Conservation (phyloP, 2,888 invertebrate genomes). For the Andrena chrysosceles region DNA sequence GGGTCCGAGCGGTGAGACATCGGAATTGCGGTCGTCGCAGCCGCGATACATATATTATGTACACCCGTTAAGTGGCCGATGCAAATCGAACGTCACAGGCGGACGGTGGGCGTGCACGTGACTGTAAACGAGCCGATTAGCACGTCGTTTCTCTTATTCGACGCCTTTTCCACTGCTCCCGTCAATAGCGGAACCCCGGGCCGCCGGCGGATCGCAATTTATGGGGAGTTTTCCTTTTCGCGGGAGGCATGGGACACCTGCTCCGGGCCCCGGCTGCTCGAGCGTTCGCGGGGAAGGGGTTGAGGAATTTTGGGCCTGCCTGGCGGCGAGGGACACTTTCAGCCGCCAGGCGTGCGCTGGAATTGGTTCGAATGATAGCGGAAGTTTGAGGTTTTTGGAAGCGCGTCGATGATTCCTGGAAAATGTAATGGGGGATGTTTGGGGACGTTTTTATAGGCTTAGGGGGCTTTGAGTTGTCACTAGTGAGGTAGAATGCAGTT, state of each 20-base stretch:
- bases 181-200: slow-evolving; percentile 53
- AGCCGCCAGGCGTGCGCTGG: neutral
- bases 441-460: too few species aligned
- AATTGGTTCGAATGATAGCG: too few species aligned
- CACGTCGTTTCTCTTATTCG: slow-evolving; percentile 74
- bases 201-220: slow-evolving; percentile 51
- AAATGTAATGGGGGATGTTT: too few species aligned
- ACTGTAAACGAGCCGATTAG: slow-evolving; percentile 74
- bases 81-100: slow-evolving; percentile 75
- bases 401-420: too few species aligned
- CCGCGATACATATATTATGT: slow-evolving; percentile 69
- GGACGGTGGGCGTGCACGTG: slow-evolving; percentile 73
- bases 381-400: too few species aligned
- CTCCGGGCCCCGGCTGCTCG: neutral
- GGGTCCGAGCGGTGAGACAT: slow-evolving; percentile 56
- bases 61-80: slow-evolving; percentile 77
- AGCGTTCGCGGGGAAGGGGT: neutral
- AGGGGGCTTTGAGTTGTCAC: too few species aligned
- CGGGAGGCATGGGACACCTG: neutral
- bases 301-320: neutral
- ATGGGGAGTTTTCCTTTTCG: slow-evolving; percentile 53
- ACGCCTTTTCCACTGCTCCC: slow-evolving; percentile 67
- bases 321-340: neutral
- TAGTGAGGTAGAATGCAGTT: too few species aligned
- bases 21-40: slow-evolving; percentile 66